Base-by-base conservation (phyloP, 2,113 vertebrate species). In the Paratilapia polleni region DNA sequence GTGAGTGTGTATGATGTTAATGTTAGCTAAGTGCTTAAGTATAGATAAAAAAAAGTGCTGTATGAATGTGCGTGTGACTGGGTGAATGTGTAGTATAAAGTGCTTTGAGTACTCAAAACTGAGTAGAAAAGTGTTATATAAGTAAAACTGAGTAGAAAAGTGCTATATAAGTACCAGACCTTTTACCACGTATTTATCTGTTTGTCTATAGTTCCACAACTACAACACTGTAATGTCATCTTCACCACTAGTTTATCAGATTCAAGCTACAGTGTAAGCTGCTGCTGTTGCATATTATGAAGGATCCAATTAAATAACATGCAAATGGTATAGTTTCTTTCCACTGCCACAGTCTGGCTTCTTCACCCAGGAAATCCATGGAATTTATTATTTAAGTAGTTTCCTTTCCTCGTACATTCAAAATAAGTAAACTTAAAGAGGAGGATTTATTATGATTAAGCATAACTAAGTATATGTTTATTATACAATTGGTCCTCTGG, bases 161-260 rank as follows among this genome's bases (percentile, higher is more conserved):
- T n/a, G n/a, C n/a, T n/a, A n/a, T n/a, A n/a, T n/a, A n/a, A n/a
- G n/a, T n/a, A n/a, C n/a, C n/a, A n/a, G n/a, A n/a, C n/a, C n/a
- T n/a, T n/a, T n/a, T n/a, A n/a, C n/a, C n/a, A n/a, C n/a, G 68
- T 36, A 28, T 80, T 34, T 54, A 59, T 84, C 82, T 85, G 41
- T 70, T 15, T 43, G 63, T 70, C 28, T 12, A 57, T 60, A 57
- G 41, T 76, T 78, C 63, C 63, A 15, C 19, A 54, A 59, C 26
- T 20, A 11, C 47, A 31, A 38, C 77, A 63, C 14, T 60, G 74
- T 59, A 4, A 73, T 8, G 49, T 38, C 73, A 87, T 24, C 13
- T 28, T 80, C 56, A 63, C 14, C 60, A 22, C 31, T 52, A 66
- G 70, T 83, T 78, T n/a, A 77, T 91, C 10, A 7, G 60, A 85